These are phyloP conservation scores for Ceriagrion tenellum DNA, from an alignment of 2,888 invertebrate genomes.

Conservation along the genomic window DNA sequence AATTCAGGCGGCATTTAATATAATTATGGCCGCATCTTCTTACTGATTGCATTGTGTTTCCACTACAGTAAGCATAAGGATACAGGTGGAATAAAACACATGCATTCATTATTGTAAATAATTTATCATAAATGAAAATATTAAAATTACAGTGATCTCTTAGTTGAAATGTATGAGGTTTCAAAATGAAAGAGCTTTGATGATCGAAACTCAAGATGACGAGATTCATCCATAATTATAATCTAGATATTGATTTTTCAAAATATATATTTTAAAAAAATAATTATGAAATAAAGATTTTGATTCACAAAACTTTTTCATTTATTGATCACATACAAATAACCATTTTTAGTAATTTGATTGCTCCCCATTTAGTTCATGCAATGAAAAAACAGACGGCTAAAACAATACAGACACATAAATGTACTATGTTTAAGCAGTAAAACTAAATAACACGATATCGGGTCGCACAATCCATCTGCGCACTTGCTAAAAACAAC, in stretches of 20 bases:
- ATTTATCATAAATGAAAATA: slow-evolving; percentile 26
- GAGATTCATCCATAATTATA: background rate
- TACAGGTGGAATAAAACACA: background rate
- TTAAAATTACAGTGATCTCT: slow-evolving; percentile 22
- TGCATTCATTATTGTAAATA: background rate
- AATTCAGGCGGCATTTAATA: too few relatives aligned
- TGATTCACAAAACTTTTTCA: background rate
- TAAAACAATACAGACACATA: slow-evolving; percentile 6
- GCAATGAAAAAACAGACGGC: background rate
- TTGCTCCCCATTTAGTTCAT: background rate
- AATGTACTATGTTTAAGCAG: background rate
- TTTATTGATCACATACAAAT: background rate
- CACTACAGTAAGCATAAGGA: too few relatives aligned
- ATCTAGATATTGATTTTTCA: background rate
- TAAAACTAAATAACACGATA: background rate
- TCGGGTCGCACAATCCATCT: background rate
- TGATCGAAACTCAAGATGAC: background rate
- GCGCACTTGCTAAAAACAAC: background rate
- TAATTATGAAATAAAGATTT: background rate
- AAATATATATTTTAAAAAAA: background rate
- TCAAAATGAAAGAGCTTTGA: background rate
- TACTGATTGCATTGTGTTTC: too few relatives aligned
- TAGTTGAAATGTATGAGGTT: background rate
- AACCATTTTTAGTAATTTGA: background rate
- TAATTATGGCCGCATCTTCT: too few relatives aligned